Base-by-base conservation (phyloP, 2,797 vertebrate genomes). In the Parotocinclus haroldoi region DNA sequence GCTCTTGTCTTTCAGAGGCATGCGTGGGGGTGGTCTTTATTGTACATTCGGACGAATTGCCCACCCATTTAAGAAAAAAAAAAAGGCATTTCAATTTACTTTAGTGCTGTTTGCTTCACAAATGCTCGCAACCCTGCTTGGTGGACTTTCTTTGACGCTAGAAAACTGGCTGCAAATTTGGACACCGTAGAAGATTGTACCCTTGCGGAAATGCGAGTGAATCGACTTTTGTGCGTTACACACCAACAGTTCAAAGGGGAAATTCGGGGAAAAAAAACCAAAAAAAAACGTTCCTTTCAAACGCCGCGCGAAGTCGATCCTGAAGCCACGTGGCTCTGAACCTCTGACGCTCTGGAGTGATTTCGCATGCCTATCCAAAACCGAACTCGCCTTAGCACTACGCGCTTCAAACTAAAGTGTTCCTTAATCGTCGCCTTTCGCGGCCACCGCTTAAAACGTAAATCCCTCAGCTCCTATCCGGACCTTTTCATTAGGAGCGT, bases 311-410 rank as follows among this genome's bases (percentile, higher is more conserved):
- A 81, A 85, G 81, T 88, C 78, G 77, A 86, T 80, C 60, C 85
- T 89, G 87, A 88, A 89, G 86, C 85, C 87, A n/a, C n/a, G n/a
- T n/a, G n/a, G n/a, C 87, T 82, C 85, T 86, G 82, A n/a, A n/a
- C n/a, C n/a, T n/a, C n/a, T 85, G 87, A 82, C 85, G 82, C 84
- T 77, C 75, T 77, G 73, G 71, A 60, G 66, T 71, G 73, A 73
- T 51, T 74, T 71, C 65, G 76, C 78, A 79, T 79, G 78, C 78
- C 76, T 65, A 78, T 73, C 64, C 54, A 38, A 48, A 62, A 57
- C 70, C 57, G 53, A 67, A 67, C 57, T 53, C 51, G 67, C 65
- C 72, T 57, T 66, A 48, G n/a, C 77, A 75, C 69, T 71, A 80
- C 69, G 63, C 73, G 63, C 73, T 75, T 71, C 58, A 38, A 83